These are phyloP conservation scores for Vidua chalybeata DNA, from an alignment of 2,113 vertebrate genomes.

Conservation along the genomic window DNA sequence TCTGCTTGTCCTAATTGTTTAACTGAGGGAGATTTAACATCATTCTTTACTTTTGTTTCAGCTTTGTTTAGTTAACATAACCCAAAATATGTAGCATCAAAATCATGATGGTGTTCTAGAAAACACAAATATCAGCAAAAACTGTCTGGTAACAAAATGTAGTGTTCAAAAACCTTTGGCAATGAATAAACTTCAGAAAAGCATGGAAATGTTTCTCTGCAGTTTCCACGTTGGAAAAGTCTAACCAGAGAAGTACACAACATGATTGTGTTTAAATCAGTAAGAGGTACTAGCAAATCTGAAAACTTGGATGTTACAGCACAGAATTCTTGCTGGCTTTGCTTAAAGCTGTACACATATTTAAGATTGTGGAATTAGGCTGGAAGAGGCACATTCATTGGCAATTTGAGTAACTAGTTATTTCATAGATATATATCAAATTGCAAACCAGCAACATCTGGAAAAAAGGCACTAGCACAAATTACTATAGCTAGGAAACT, in stretches of 20 bases:
- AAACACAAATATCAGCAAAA: slow-evolving; percentile 49
- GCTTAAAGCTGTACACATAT: background rate
- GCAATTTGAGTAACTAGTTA: background rate
- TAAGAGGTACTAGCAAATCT: background rate
- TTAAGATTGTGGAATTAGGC: background rate
- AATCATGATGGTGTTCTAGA: slow-evolving; percentile 39
- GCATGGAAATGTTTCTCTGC: background rate
- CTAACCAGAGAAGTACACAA: background rate
- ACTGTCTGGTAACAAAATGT: slow-evolving; percentile 3
- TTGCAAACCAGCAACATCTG: background rate
- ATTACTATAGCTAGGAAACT: background rate
- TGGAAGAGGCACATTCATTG: background rate
- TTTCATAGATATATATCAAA: background rate
- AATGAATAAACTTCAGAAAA: slow-evolving; percentile 38
- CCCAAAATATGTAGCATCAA: slow-evolving; percentile 48
- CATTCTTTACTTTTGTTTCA: slow-evolving; percentile 61
- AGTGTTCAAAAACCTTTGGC: background rate
- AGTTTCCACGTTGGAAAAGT: background rate
- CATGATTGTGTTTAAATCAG: background rate
- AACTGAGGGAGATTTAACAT: slow-evolving; percentile 9
- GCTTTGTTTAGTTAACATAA: slow-evolving; percentile 58
- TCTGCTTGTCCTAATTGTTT: slow-evolving; percentile 25
- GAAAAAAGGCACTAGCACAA: background rate
- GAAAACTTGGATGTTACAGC: background rate
- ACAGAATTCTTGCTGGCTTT: slow-evolving; percentile 8